A percentile compares a stretch with the other conserved stretches of the same genome.
Evolutionary conservation across 2,113 vertebrate species (phyloP).

Genomic region (Barnardius zonarius): DNA sequence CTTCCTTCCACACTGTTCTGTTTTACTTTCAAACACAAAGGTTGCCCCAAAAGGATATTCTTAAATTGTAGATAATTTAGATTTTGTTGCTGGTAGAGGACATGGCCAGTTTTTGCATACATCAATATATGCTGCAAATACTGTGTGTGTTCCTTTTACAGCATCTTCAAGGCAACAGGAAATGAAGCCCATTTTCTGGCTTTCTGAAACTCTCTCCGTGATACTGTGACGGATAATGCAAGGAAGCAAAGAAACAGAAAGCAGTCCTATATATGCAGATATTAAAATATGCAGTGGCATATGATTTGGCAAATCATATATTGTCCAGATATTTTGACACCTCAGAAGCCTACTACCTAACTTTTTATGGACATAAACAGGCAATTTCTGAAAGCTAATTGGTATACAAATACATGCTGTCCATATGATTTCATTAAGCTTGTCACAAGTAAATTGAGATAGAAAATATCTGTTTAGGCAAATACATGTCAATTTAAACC

Average conservation of each 20-base stretch:
- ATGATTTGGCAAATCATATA: background rate
- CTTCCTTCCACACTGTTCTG: background rate
- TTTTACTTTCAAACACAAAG: background rate
- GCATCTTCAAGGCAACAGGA: background rate
- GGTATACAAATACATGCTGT: background rate
- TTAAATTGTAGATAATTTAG: background rate
- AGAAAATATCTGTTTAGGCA: conserved; percentile 34
- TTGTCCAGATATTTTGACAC: background rate
- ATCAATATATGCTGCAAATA: background rate
- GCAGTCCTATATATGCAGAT: background rate
- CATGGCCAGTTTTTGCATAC: background rate
- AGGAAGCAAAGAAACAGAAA: background rate
- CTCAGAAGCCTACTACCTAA: background rate
- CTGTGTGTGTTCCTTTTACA: background rate
- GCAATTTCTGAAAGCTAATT: background rate
- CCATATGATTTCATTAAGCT: background rate
- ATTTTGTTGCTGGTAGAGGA: background rate
- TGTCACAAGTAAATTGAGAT: conserved; percentile 34
- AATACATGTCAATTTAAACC: conserved; percentile 34
- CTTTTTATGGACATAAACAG: background rate
- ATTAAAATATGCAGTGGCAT: background rate
- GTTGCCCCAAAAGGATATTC: background rate
- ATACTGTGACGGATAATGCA: background rate
- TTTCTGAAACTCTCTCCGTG: background rate
- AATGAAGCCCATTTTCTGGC: background rate